Conservation (phyloP, 2,888 invertebrate genomes). For the Leucozona laternaria region DNA sequence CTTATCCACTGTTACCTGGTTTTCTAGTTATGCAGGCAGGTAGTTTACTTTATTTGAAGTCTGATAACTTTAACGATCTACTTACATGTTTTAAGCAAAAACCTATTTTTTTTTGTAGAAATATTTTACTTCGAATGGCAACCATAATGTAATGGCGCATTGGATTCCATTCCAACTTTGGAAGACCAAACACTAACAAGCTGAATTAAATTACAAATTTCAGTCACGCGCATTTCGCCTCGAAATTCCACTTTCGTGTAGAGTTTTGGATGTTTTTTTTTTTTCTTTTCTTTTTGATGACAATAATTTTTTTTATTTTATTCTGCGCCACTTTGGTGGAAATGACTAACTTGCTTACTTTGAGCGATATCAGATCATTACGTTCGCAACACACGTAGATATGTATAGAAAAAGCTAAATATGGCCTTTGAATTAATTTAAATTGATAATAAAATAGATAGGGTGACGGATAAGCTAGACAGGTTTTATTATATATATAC, state of each 20-base stretch:
- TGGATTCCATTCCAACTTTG: slow-evolving; percentile 26
- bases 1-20: too few relatives aligned
- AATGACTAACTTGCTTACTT: slow-evolving; percentile 21
- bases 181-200: slow-evolving; percentile 50
- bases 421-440: slow-evolving; percentile 34
- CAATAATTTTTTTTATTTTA: background rate
- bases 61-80: too few relatives aligned
- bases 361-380: slow-evolving; percentile 61
- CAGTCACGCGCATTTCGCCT: slow-evolving; percentile 71
- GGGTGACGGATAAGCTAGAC: background rate
- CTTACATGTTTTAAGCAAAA: too few relatives aligned
- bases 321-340: slow-evolving; percentile 51
- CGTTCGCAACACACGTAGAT: background rate
- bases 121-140: slow-evolving; percentile 7
- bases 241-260: slow-evolving; percentile 54
- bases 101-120: too few relatives aligned
- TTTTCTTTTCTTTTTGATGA: background rate
- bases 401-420: slow-evolving; percentile 15
- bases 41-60: too few relatives aligned
- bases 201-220: slow-evolving; percentile 22
- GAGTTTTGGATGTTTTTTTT: slow-evolving; percentile 38
- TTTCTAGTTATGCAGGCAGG: too few relatives aligned
- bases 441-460: background rate
- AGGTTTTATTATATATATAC: background rate
- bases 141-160: slow-evolving; percentile 22